Evolutionary conservation across 2,888 invertebrate species (phyloP).

Genomic region (Idaea straminata): DNA sequence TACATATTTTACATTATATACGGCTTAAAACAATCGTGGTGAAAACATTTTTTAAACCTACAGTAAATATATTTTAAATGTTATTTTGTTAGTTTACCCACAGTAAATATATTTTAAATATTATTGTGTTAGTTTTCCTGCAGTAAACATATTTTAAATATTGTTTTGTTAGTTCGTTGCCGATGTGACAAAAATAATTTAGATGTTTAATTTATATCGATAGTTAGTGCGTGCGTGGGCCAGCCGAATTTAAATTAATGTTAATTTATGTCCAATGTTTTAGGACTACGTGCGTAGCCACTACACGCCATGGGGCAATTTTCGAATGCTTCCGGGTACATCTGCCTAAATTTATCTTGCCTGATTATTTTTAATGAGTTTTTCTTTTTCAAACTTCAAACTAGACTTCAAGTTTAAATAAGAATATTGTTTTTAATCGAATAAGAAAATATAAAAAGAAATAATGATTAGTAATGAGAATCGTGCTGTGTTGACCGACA

Average conservation of each 20-base stretch:
- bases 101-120: conserved; percentile 27
- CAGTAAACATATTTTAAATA: conserved; percentile 18
- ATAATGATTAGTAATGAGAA: conserved; percentile 59
- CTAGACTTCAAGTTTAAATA: neutral
- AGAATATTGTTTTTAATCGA: conserved; percentile 15
- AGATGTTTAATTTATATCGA: conserved; percentile 54
- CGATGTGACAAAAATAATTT: conserved; percentile 39
- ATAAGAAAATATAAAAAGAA: conserved; percentile 36
- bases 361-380: conserved; percentile 17
- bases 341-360: conserved; percentile 16
- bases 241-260: conserved; percentile 69
- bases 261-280: conserved; percentile 64
- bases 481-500: conserved; percentile 38
- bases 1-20: conserved; percentile 31
- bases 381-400: conserved; percentile 3
- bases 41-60: conserved; percentile 19
- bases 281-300: conserved; percentile 47
- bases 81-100: too few relatives aligned
- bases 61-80: conserved; percentile 9
- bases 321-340: conserved; percentile 63
- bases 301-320: conserved; percentile 49
- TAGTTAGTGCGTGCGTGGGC: conserved; percentile 57
- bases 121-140: conserved; percentile 15
- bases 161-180: conserved; percentile 27
- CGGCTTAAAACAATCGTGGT: conserved; percentile 38